Conservation (phyloP, 1,140 invertebrate species). For the Lasioglossum albipes region DNA sequence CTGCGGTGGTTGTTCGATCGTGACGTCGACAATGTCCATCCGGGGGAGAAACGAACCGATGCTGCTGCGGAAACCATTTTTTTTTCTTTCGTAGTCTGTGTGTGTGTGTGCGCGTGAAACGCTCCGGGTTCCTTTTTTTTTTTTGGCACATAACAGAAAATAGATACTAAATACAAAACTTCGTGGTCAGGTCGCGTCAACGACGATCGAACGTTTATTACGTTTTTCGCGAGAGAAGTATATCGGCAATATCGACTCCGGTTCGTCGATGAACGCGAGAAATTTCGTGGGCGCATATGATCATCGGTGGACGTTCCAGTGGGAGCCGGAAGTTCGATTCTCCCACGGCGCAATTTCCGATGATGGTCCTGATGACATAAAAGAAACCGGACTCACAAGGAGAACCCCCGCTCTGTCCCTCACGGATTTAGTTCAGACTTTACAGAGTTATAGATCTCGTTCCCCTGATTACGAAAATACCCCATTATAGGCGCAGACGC, state of each 20-base stretch:
- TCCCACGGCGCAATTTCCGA: background rate
- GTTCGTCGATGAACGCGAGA: background rate
- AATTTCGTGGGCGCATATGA: background rate
- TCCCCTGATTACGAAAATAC: too few species aligned
- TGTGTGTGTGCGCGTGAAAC: conserved; percentile 4
- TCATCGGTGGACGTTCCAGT: conserved; percentile 35
- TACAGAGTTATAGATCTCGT: too few species aligned
- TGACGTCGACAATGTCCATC: background rate
- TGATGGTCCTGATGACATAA: background rate
- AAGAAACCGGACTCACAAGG: too few species aligned
- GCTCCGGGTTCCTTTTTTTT: background rate
- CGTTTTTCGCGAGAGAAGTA: background rate
- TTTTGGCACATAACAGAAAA: conserved; percentile 7
- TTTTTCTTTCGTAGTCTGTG: background rate
- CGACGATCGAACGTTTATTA: background rate
- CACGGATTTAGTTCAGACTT: too few species aligned
- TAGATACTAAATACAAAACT: background rate
- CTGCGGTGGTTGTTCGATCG: too few species aligned
- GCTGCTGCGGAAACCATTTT: background rate
- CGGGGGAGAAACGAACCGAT: background rate
- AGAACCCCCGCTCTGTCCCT: too few species aligned
- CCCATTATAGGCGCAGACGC: too few species aligned
- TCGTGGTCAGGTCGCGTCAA: background rate
- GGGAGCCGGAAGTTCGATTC: conserved; percentile 3
- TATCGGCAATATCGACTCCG: too few species aligned